These are phyloP conservation scores for Ctenicera cuprea DNA, from an alignment of 2,888 invertebrate species.

Conservation along the genomic window DNA sequence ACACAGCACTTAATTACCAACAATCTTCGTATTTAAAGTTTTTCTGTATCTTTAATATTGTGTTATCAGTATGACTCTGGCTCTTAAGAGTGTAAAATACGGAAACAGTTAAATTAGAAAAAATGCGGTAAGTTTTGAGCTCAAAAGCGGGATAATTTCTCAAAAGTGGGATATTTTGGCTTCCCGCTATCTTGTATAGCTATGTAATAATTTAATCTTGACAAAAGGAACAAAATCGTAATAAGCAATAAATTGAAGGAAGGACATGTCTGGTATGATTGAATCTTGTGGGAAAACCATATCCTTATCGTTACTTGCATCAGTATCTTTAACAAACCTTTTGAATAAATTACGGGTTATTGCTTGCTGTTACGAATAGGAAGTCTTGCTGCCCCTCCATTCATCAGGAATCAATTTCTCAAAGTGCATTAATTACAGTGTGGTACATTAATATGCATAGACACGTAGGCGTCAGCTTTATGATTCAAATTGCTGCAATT, in stretches of 20 bases:
- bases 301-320: slow-evolving; percentile 42
- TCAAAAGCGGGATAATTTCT: too few relatives aligned
- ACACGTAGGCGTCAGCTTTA: slow-evolving; percentile 52
- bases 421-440: slow-evolving; percentile 52
- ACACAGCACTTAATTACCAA: too few relatives aligned
- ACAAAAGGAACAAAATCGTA: slow-evolving; percentile 29
- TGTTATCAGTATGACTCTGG: too few relatives aligned
- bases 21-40: too few relatives aligned
- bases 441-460: slow-evolving; percentile 50
- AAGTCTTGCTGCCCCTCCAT: slow-evolving; percentile 46
- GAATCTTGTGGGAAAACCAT: slow-evolving; percentile 44
- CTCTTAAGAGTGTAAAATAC: too few relatives aligned
- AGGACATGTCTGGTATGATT: slow-evolving; percentile 38
- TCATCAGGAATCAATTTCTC: slow-evolving; percentile 50
- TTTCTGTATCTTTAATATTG: too few relatives aligned
- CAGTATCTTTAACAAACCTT: slow-evolving; percentile 48
- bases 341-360: slow-evolving; percentile 49
- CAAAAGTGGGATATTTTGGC: too few relatives aligned
- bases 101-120: too few relatives aligned
- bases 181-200: too few relatives aligned
- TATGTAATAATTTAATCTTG: not conserved
- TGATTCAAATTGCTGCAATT: slow-evolving; percentile 50
- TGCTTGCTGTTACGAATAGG: slow-evolving; percentile 42
- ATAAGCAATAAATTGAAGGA: slow-evolving; percentile 34
- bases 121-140: too few relatives aligned